Base-by-base conservation (phyloP, 2,113 vertebrate genomes). In the Bolborhynchus lineola region DNA sequence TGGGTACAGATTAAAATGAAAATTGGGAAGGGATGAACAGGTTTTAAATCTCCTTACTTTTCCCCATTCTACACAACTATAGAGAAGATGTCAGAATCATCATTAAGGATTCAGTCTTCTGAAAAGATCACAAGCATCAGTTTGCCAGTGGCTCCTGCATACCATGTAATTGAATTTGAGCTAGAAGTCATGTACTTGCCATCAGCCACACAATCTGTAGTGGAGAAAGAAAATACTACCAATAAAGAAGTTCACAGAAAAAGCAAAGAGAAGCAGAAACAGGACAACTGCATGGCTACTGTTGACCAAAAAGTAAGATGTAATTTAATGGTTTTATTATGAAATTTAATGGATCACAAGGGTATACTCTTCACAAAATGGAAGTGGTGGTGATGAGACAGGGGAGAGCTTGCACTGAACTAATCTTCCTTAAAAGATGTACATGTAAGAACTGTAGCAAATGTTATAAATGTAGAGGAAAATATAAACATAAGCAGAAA, bases 41-140 rank as follows among this genome's bases (percentile, higher is more conserved):
- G 42, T 62, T 93, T 57, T 81, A 79, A 89, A 96, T 35, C 14
- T 35, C 10, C 72, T 37, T 41, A 69, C 59, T 83, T 47, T 57
- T 29, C 49, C 25, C 57, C 12, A 16, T 92, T 94, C 53, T 60
- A 1, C 29, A 11, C 37, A 76, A 85, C 79, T 87, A 2, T 88
- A 99, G 99, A 99, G 96, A 97, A 97, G 90, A 96, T 98, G 44
- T 97, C 97, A 3, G 98, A 99, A 6, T 97, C 97, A 10, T 71
- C 91, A 13, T 93, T 99, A 77, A 98, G 95, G 90, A 98, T 99
- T 90, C 99, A 99, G 95, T 99, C 99, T 3, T 99, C 99, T 9
- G 99, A 99, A 91, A 99, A 99, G 97, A 99, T 99, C 94, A 99
- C 99, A 18, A 99, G 99, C 95, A 99, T 99, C 94, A 97, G 97